These are phyloP conservation scores for Oreohelix idahoensis DNA, from an alignment of 1,140 invertebrate genomes.

Conservation along the genomic window DNA sequence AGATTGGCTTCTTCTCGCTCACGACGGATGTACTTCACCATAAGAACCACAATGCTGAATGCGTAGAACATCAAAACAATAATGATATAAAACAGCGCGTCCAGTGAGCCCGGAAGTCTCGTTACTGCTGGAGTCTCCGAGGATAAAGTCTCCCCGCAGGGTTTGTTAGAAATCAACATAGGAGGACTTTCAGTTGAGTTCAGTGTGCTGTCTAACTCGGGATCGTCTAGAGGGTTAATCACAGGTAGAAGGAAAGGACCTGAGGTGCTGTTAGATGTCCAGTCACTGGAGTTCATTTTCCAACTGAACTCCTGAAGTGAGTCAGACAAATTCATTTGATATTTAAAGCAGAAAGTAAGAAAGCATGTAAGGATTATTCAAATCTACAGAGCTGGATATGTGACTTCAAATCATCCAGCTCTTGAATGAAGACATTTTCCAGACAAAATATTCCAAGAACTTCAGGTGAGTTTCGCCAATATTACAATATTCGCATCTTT, in stretches of 20 bases:
- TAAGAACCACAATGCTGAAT: conserved; percentile 68
- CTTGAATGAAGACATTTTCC: too few relatives aligned
- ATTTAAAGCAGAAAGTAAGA: too few relatives aligned
- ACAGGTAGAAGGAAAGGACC: neutral
- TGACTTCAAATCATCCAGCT: too few relatives aligned
- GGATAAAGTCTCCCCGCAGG: neutral
- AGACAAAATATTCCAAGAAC: too few relatives aligned
- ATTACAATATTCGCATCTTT: too few relatives aligned
- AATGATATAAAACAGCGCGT: conserved; percentile 71
- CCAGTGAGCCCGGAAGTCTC: conserved; percentile 40
- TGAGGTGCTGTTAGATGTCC: conserved; percentile 22
- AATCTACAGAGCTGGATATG: too few relatives aligned
- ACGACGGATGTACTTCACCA: conserved; percentile 70
- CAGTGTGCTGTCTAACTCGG: neutral
- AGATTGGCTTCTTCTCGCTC: conserved; percentile 67
- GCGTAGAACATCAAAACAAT: conserved; percentile 71
- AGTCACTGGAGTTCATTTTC: conserved; percentile 10
- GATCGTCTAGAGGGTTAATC: neutral
- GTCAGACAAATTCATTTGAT: too few relatives aligned
- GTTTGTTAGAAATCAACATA: neutral
- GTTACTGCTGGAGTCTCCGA: neutral
- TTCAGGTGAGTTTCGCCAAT: too few relatives aligned
- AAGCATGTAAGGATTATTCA: too few relatives aligned
- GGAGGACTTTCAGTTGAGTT: neutral
- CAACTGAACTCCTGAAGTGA: neutral